These are phyloP conservation scores for Mormyrus proboscirostris DNA, from an alignment of 2,797 vertebrate species.

Conservation along the genomic window DNA sequence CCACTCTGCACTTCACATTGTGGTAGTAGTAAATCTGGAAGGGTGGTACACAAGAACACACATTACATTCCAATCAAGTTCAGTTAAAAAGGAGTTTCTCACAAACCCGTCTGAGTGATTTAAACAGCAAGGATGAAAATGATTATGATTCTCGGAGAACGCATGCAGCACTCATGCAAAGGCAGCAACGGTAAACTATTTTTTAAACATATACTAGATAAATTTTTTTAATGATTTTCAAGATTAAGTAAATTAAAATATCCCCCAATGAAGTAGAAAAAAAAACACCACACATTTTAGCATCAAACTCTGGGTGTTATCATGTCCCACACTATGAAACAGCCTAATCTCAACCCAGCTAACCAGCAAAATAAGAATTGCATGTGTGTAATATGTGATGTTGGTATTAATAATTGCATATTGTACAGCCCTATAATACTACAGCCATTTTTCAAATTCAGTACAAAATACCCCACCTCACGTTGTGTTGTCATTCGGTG, in stretches of 20 bases:
- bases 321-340: not conserved
- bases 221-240: too few relatives aligned
- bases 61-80: not conserved
- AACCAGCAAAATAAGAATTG: not conserved
- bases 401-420: not conserved
- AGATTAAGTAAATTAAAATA: too few relatives aligned
- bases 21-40: conserved; percentile 96
- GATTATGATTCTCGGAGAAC: not conserved
- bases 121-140: not conserved
- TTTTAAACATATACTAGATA: not conserved
- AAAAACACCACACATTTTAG: not conserved
- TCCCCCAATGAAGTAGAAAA: too few relatives aligned
- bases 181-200: not conserved
- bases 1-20: conserved; percentile 92
- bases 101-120: not conserved
- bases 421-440: not conserved
- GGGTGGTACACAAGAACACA: not conserved
- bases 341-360: not conserved
- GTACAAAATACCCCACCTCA: not conserved
- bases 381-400: not conserved
- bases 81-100: not conserved
- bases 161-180: not conserved
- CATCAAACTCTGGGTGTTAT: not conserved
- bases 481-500: not conserved
- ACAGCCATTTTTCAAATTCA: not conserved